Evolutionary conservation across 2,113 vertebrate genomes (phyloP), one percentile per base, ranked within the genome.

Genomic region (Albula goreensis): DNA sequence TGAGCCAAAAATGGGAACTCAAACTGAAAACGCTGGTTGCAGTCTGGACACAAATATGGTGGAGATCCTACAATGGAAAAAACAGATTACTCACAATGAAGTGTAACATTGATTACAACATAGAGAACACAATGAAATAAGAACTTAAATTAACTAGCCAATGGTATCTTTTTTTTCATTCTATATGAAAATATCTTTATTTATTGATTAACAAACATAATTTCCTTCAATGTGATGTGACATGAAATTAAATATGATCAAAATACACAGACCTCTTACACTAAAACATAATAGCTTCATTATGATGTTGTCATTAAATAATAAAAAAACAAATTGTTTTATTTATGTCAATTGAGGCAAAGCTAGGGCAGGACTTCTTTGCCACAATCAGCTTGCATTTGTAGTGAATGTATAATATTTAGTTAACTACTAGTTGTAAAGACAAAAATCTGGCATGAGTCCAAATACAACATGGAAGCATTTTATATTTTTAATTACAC

Each of bases 21-120:
- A 63, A 97, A 99, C 94, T 98, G 98, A 94, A 99, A 99, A 48
- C 97, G 95, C 87, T 99, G 98, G 94, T 94, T 97, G 94, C 98
- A 99, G 89, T 99, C 97, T 3, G 97, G 94, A 91, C 98, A 99
- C 5, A 94, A 91, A 90, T 94, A 95, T 48, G 97, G 96, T 74
- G 96, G 89, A 0, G 97, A 95, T 78, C 96, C 98, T 99, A 89
- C 41, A 87, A 82, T 10, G 79, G 22, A 89, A 10, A 84, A 83
- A 80, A 88, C 0, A 90, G 50, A 63, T 84, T 56, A 60, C 19
- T 50, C 53, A 53, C 22, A 83, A 15, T 49, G 56, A 81, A 41
- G 3, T 17, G 80, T 5, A 12, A 6, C 51, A 84, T 51, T 60
- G 60, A 17, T 57, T 2, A 78, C 70, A 13, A 79, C 53, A 80